Percentiles rank a stretch among this genome's conserved stretches.
Evolutionary conservation across 2,888 invertebrate species (phyloP).

Genomic region (Luffia ferchaultella): DNA sequence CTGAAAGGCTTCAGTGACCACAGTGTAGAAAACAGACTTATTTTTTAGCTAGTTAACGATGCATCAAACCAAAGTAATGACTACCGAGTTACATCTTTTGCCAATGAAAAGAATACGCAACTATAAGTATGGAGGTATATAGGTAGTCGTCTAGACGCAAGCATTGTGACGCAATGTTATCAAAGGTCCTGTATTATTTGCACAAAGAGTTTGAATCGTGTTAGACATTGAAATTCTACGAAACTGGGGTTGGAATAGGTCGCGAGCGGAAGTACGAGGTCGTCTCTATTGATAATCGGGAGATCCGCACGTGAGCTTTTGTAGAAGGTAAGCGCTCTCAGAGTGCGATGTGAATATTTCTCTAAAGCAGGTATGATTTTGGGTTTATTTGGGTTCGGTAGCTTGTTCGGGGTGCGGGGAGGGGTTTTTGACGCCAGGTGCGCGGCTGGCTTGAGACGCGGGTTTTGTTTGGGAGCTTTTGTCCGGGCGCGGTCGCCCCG

Average conservation of each 20-base stretch:
- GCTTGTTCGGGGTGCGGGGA: not conserved
- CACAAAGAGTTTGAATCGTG: not conserved
- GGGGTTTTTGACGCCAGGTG: constrained; percentile 45
- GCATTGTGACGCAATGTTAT: not conserved
- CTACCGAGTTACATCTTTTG: too few relatives aligned
- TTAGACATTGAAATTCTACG: not conserved
- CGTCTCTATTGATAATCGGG: not conserved
- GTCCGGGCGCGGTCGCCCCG: constrained; percentile 22
- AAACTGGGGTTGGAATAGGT: constrained; percentile 5
- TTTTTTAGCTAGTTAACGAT: too few relatives aligned
- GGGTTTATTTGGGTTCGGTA: too few relatives aligned
- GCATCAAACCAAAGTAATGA: too few relatives aligned
- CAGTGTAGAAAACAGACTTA: too few relatives aligned
- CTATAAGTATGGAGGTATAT: too few relatives aligned
- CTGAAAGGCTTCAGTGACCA: too few relatives aligned
- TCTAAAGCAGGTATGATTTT: not conserved
- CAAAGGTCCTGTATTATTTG: not conserved
- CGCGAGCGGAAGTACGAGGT: constrained; percentile 1
- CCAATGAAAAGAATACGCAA: too few relatives aligned
- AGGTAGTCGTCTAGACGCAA: not conserved
- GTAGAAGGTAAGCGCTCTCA: not conserved
- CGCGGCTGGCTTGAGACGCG: constrained; percentile 35
- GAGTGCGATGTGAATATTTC: not conserved
- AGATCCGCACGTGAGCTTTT: constrained; percentile 2
- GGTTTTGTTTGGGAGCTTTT: constrained; percentile 38